Percentiles rank a stretch among this genome's conserved stretches.
phyloP scores from a whole-genome alignment of 2,113 vertebrate species.

The Pachypanchax playfairii region DNA sequence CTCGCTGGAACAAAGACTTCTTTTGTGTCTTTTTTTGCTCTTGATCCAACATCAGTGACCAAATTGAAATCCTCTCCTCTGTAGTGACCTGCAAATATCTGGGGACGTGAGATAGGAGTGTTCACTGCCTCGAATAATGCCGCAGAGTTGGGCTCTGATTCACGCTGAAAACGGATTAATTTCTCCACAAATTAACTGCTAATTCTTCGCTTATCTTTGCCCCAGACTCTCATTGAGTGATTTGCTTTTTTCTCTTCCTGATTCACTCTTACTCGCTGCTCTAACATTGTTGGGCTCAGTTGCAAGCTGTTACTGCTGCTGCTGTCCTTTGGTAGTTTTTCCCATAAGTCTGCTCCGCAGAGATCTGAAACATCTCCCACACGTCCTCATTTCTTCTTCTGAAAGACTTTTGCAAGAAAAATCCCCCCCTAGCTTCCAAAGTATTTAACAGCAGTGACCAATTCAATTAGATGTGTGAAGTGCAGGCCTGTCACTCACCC shows the following conservation, averaged over 20 bases:
- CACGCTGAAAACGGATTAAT: slow-evolving; percentile 76
- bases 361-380: slow-evolving; percentile 43
- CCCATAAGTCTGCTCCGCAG: slow-evolving; percentile 30
- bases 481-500: slow-evolving; percentile 10
- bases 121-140: slow-evolving; percentile 69
- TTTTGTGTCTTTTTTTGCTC: slow-evolving; percentile 55
- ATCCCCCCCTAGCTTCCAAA: slow-evolving; percentile 48
- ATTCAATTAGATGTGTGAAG: slow-evolving; percentile 55
- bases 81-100: slow-evolving; percentile 76
- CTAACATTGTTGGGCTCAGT: slow-evolving; percentile 46
- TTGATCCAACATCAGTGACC: slow-evolving; percentile 66
- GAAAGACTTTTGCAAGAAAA: slow-evolving; percentile 34
- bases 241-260: slow-evolving; percentile 35
- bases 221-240: slow-evolving; percentile 67
- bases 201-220: slow-evolving; percentile 79
- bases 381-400: slow-evolving; percentile 47
- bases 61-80: slow-evolving; percentile 76
- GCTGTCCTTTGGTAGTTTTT: slow-evolving; percentile 25
- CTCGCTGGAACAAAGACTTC: slow-evolving; percentile 61
- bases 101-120: slow-evolving; percentile 73
- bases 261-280: slow-evolving; percentile 28
- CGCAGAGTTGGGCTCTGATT: slow-evolving; percentile 57
- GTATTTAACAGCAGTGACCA: slow-evolving; percentile 48
- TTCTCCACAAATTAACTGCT: slow-evolving; percentile 76
- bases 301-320: slow-evolving; percentile 35